These are phyloP conservation scores for Pocillopora damicornis DNA, from an alignment of 64 coral and sea anemone species.

Conservation along the genomic window DNA sequence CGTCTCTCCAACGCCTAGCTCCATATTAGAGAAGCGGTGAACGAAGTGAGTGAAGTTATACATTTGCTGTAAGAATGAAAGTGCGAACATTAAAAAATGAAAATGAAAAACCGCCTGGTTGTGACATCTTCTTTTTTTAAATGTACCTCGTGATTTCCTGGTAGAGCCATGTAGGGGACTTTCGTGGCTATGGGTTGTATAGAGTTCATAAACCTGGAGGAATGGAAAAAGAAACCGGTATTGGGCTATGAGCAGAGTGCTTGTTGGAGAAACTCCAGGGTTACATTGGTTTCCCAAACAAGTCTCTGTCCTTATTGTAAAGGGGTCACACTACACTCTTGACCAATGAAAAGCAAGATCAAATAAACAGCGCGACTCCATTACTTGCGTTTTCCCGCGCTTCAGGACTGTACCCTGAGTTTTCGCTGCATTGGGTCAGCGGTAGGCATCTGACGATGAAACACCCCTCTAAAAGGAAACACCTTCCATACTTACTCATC, in stretches of 20 bases:
- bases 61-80: not conserved
- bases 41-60: slow-evolving; percentile 60
- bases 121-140: not conserved
- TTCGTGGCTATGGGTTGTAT: slow-evolving; percentile 53
- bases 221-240: not conserved
- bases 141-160: slow-evolving; percentile 71
- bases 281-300: too few species aligned
- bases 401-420: too few species aligned
- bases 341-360: too few species aligned
- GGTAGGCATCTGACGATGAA: too few species aligned
- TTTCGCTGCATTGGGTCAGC: too few species aligned
- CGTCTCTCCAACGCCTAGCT: slow-evolving; percentile 34
- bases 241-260: too few species aligned
- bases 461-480: not conserved
- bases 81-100: not conserved
- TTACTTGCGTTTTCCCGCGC: too few species aligned
- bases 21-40: slow-evolving; percentile 69
- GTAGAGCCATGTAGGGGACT: slow-evolving; percentile 59
- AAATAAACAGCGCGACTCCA: too few species aligned
- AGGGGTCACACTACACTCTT: too few species aligned
- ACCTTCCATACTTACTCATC: slow-evolving; percentile 59
- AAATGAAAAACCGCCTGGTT: not conserved
- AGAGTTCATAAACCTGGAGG: slow-evolving; percentile 47
- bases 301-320: too few species aligned
- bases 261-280: too few species aligned